A percentile compares a stretch with the other conserved stretches of the same genome.
These are phyloP conservation scores for Phoronis australis DNA, from an alignment of 2,888 invertebrate species.

Conservation along the genomic window DNA sequence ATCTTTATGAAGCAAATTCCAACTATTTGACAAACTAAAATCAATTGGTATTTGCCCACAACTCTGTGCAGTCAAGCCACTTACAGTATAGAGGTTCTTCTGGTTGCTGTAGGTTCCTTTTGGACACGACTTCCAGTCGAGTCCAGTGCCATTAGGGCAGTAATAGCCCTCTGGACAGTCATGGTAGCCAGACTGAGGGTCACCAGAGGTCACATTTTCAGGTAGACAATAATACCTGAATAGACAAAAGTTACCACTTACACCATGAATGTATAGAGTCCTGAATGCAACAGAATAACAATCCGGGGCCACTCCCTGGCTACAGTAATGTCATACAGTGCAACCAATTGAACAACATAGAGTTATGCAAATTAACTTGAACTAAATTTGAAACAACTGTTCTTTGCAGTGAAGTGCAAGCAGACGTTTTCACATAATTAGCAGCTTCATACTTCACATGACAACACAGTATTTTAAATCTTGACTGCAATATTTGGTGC, in stretches of 20 bases:
- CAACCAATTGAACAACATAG: too few species aligned
- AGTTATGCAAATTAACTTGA: too few species aligned
- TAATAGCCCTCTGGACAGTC: conserved; percentile 46
- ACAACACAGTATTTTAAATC: too few species aligned
- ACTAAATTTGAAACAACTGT: too few species aligned
- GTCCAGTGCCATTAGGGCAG: conserved; percentile 42
- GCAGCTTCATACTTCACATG: too few species aligned
- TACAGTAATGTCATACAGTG: too few species aligned
- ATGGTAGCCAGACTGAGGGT: conserved; percentile 33
- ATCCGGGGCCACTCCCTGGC: too few species aligned
- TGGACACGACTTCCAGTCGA: conserved; percentile 41
- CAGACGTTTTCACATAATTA: too few species aligned
- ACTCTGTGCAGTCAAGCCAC: background rate
- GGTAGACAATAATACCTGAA: conserved; percentile 44
- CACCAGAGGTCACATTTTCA: conserved; percentile 35
- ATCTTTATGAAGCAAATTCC: too few species aligned
- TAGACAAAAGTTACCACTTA: background rate
- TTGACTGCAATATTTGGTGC: too few species aligned
- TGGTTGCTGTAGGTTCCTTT: conserved; percentile 42
- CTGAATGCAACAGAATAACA: too few species aligned
- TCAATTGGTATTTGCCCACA: background rate
- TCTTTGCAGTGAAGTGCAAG: too few species aligned
- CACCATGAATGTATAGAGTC: background rate
- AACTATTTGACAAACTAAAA: background rate
- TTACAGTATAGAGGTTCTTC: conserved; percentile 33